These are phyloP conservation scores for Pollicipes pollicipes DNA, from an alignment of 1,140 invertebrate genomes.

Conservation along the genomic window DNA sequence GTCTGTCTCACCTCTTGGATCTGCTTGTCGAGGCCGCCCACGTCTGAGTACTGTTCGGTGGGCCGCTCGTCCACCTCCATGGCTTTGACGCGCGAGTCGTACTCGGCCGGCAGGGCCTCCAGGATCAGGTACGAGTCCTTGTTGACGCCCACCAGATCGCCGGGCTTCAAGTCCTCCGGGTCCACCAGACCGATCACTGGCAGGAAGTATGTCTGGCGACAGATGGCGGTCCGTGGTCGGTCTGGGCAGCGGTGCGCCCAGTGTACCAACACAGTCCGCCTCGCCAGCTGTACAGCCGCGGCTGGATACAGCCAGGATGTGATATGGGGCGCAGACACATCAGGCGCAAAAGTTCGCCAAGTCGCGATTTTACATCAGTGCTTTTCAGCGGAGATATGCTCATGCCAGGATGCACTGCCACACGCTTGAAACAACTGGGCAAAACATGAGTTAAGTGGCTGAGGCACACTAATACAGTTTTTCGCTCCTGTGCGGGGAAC, in stretches of 20 bases:
- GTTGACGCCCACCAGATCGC: conserved; percentile 95
- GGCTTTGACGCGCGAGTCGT: conserved; percentile 96
- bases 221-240: too few relatives aligned
- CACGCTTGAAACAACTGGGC: too few relatives aligned
- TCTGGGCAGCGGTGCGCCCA: too few relatives aligned
- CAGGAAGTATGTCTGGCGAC: conserved; percentile 82
- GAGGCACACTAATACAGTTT: too few relatives aligned
- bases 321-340: conserved; percentile 18
- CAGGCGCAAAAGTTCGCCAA: not conserved
- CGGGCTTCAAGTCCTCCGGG: conserved; percentile 90
- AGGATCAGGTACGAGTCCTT: conserved; percentile 98
- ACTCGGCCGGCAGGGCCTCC: conserved; percentile 94
- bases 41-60: conserved; percentile 98
- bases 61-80: conserved; percentile 99
- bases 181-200: conserved; percentile 98
- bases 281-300: too few relatives aligned
- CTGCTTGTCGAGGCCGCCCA: conserved; percentile 97
- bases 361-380: too few relatives aligned
- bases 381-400: too few relatives aligned
- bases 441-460: too few relatives aligned
- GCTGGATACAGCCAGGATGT: too few relatives aligned
- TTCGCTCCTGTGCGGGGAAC: too few relatives aligned
- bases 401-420: too few relatives aligned
- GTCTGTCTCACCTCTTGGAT: conserved; percentile 69
- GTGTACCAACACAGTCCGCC: too few relatives aligned